phyloP scores from a whole-genome alignment of 2,113 vertebrate species.

The Prolemur simus region DNA sequence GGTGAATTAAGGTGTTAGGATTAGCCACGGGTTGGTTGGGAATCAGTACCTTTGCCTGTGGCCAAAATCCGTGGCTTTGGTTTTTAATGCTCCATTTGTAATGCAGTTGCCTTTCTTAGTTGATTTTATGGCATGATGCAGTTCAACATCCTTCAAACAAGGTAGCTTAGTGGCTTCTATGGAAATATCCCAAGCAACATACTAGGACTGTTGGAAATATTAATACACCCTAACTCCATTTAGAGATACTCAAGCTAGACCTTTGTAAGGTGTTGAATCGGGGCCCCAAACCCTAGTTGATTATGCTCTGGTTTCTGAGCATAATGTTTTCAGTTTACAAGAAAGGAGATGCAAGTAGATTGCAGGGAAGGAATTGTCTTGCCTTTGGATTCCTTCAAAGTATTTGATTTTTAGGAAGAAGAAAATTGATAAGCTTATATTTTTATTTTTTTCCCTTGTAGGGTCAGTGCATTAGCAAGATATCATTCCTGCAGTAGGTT shows the following conservation, averaged over 20 bases:
- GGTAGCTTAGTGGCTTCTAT: background rate
- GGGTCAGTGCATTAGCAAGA: background rate
- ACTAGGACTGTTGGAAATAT: background rate
- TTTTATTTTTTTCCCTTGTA: background rate
- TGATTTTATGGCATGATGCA: conserved; percentile 24
- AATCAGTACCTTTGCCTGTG: background rate
- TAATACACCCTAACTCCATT: background rate
- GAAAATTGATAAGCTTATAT: background rate
- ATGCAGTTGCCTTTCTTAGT: background rate
- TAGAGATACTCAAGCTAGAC: background rate
- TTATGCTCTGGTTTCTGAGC: background rate
- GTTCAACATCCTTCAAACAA: background rate
- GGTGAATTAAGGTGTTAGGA: conserved; percentile 12
- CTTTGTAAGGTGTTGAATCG: background rate
- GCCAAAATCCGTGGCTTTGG: background rate
- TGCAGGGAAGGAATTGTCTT: background rate
- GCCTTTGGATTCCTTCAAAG: background rate
- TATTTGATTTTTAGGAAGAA: background rate
- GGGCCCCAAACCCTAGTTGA: background rate
- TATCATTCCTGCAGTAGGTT: background rate
- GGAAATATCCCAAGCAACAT: background rate
- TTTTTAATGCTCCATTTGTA: background rate
- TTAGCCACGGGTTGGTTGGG: conserved; percentile 29
- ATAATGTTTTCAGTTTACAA: background rate
- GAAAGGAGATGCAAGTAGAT: background rate